Evolutionary conservation across 2,113 vertebrate species (phyloP), one percentile per base, ranked within the genome.

Genomic region (Uria aalge): DNA sequence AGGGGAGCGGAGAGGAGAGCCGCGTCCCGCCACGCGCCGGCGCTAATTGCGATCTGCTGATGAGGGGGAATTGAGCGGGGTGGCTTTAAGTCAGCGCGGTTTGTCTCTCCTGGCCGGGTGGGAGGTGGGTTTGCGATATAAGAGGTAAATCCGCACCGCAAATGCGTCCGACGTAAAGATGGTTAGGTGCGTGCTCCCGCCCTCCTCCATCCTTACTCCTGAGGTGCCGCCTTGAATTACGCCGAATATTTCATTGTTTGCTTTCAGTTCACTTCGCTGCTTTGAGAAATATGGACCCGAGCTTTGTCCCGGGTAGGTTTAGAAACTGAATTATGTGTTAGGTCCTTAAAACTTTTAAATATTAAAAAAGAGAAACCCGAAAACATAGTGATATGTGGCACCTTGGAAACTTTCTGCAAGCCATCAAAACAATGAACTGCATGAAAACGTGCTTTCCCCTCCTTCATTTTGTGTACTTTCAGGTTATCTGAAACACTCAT

Each of bases 21-120:
- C 73, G 69, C 68, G 57, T 90, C 48, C 74, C 87, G 80, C 67
- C 66, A 76, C 76, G 94, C 94, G 90, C 96, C 62, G 92, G 64
- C 77, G 88, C 93, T 96, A 88, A 94, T 97, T 96, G 90, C 92
- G 89, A 47, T 89, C 90, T 69, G 81, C 88, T 45, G 12, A 59
- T 66, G 88, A 83, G 88, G 12, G n/a, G 34, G 8, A 12, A 60
- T 60, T 60, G n/a, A 36, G 94, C 72, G 71, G 40, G 53, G 85
- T 50, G 66, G 71, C 88, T 82, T 81, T 55, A 60, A 38, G 52
- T 67, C 26, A 50, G 75, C 84, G 40, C 86, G 74, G 8, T 62
- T 82, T 74, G 78, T 59, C 32, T 29, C 4, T 24, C n/a, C n/a
- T 11, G 47, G 24, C 74, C 21, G 47, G 62, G 29, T 22, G 8